Evolutionary conservation across 2,888 invertebrate species (phyloP).

Genomic region (Nysson spinosus): DNA sequence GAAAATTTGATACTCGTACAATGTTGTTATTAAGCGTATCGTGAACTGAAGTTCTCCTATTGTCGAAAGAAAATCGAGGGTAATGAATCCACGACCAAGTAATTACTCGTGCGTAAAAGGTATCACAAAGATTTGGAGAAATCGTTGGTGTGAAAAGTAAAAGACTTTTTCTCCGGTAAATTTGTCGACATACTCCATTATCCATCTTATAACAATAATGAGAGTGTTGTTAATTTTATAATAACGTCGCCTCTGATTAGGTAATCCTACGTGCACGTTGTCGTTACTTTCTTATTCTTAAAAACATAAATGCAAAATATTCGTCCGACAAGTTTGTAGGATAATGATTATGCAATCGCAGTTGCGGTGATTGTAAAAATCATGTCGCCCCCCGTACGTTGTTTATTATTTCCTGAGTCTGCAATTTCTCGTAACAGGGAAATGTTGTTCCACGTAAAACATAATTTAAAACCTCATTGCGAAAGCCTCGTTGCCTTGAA

Average conservation of each 20-base stretch:
- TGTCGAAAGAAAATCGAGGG: background rate
- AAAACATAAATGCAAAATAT: no score
- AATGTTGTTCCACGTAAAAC: no score
- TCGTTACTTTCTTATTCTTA: slow-evolving; percentile 33
- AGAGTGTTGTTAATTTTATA: background rate
- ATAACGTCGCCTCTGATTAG: slow-evolving; percentile 24
- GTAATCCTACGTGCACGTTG: slow-evolving; percentile 11
- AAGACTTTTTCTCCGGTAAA: slow-evolving; percentile 21
- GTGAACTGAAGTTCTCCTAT: no score
- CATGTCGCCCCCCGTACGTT: no score
- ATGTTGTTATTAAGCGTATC: no score
- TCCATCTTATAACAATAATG: slow-evolving; percentile 38
- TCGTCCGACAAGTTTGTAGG: no score
- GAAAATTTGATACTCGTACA: no score
- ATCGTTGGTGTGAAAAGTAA: background rate
- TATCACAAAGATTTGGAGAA: slow-evolving; percentile 1
- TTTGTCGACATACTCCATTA: slow-evolving; percentile 1
- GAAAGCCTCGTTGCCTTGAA: no score
- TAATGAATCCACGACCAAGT: slow-evolving; percentile 7
- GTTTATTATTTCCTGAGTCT: no score
- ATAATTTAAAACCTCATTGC: no score
- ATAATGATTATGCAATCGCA: slow-evolving; percentile 6
- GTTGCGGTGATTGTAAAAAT: no score
- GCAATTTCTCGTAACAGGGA: no score
- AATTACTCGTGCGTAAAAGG: slow-evolving; percentile 2